Evolutionary conservation across 2,888 invertebrate species (phyloP), one percentile per base, ranked within the genome.

Genomic region (Tuta absoluta): DNA sequence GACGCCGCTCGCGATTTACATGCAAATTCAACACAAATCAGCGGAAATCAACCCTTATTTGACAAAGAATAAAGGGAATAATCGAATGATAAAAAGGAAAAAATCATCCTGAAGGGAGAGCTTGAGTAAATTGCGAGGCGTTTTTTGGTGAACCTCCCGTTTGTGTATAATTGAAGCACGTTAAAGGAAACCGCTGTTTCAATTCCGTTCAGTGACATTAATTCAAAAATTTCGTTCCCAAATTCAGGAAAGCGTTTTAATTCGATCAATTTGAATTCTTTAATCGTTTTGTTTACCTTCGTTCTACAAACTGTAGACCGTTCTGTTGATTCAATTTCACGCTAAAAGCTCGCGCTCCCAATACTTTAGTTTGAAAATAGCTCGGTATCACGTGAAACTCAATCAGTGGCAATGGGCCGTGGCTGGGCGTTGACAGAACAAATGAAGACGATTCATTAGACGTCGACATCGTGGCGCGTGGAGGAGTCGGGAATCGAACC

Each of bases 391-490:
- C 12, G 60, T 61, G 57, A 49, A 49, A 66, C 21, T 60, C 57
- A 66, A 63, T 63, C 66, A 63, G 48, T 38, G 38, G 60, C 60
- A 57, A 63, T 61, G 61, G 66, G 28, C 63, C 63, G 63, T 62
- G 63, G 45, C 51, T 62, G 56, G 58, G 56, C 70, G 71, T 62
- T 67, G 72, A 72, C 70, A 67, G 68, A 67, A 69, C 71, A 69
- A 73, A 72, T 72, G 72, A 68, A 65, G 63, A 61, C 66, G 58
- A 71, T 72, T 69, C 68, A 71, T 72, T 70, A 71, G 65, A 23
- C 49, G 60, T 21, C 51, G 63, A 62, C 41, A 63, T 64, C 62
- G 67, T 65, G 64, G 62, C 63, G 61, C 57, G 65, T 60, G 45
- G 65, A 28, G 19, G 12, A 33, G 19, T 14, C 56, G n/a, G 33